Evolutionary conservation across 2,888 invertebrate species (phyloP).

Genomic region (Junonia oenone): DNA sequence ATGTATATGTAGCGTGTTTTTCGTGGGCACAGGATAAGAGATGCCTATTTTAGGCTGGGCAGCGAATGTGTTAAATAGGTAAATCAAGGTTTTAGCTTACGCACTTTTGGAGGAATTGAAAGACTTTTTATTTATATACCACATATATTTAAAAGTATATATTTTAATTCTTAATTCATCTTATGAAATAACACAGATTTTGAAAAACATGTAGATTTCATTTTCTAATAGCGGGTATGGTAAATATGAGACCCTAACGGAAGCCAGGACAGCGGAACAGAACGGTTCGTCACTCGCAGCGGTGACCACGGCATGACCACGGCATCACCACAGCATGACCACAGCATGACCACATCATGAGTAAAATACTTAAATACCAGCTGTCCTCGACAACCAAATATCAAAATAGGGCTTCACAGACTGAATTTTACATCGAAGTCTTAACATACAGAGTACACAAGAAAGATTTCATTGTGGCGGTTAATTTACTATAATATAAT

Average conservation of each 20-base stretch:
- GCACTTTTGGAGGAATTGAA: slow-evolving; percentile 11
- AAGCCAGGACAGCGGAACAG: not conserved
- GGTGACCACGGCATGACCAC: not conserved
- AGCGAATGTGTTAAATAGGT: too few species aligned
- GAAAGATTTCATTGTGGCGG: slow-evolving; percentile 12
- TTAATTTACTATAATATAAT: slow-evolving; percentile 18
- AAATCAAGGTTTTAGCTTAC: too few species aligned
- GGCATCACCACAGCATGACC: not conserved
- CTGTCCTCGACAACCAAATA: slow-evolving; percentile 1
- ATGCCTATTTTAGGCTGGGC: too few species aligned
- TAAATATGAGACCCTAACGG: slow-evolving; percentile 12
- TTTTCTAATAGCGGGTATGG: slow-evolving; percentile 17
- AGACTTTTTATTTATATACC: slow-evolving; percentile 28
- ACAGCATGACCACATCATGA: not conserved
- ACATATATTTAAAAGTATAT: slow-evolving; percentile 36
- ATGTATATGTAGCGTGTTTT: too few species aligned
- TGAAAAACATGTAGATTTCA: slow-evolving; percentile 24
- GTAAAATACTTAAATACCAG: not conserved
- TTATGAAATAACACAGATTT: slow-evolving; percentile 33
- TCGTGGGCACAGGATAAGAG: too few species aligned
- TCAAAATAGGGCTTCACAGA: slow-evolving; percentile 1
- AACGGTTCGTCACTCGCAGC: not conserved
- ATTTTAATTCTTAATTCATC: slow-evolving; percentile 31
- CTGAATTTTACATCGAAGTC: slow-evolving; percentile 13
- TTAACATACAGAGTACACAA: slow-evolving; percentile 24